Base-by-base conservation (phyloP, 30 jellyfish, hydroid and myxozoan genomes). In the Aurelia coerulea region DNA sequence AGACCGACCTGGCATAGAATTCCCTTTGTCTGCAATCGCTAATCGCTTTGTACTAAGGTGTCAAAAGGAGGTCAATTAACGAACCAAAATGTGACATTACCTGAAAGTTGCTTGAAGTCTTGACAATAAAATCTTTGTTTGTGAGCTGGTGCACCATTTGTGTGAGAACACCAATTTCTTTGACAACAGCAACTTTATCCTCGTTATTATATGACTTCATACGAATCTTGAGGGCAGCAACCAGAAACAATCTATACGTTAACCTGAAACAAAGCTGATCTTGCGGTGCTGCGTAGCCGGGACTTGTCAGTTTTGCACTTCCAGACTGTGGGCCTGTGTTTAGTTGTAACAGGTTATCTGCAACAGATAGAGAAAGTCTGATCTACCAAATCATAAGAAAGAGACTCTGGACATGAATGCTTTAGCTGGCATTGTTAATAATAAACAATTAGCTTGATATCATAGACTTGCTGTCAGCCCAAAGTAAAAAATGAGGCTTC, bases 41-140 rank as follows among this genome's bases (percentile, higher is more conserved):
- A 23, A 23, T 23, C 29, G 29, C 29, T 23, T 23, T 23, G 29
- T 23, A 23, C 29, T 0, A 23, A 23, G 29, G 29, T 23, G 29
- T 23, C 29, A 23, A 23, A 23, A 23, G 51, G 51, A 39, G 51
- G 51, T 39, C 51, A 39, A 39, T 39, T 0, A 9, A 39, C 4
- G 6, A 39, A 39, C 51, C 35, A 13, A 60, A 17, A 17, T 9
- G 11, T n/a, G 31, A 17, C 35, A 23, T 4, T 42, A 84, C 93
- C 93, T 84, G 93, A 67, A 84, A 84, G 69, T 65, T 84, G 77
- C 93, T 84, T 32, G 74, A 39, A 19, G 79, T 70, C 59, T 84
- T 69, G 19, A 84, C 34, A 37, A 58, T 56, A 14, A 84, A 32
- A 37, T 84, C 93, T 31, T 73, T 73, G 33, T 42, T 78, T 52